phyloP scores from a whole-genome alignment of 2,888 invertebrate genomes.

The Elmis aenea region DNA sequence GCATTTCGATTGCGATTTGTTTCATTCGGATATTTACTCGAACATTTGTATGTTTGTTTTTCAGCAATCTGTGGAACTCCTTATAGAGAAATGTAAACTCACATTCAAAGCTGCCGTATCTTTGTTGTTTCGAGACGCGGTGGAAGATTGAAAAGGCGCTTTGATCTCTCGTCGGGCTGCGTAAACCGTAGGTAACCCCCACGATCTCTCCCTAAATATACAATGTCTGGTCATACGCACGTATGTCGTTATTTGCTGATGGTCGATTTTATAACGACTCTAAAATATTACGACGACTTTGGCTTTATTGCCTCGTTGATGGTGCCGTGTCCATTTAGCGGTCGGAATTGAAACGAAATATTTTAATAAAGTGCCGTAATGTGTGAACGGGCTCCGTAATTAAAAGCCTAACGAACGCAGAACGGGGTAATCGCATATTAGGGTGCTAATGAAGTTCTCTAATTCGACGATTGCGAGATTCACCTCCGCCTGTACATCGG shows the following conservation, averaged over 20 bases:
- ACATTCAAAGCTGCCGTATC: slow-evolving; percentile 25
- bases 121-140: slow-evolving; percentile 26
- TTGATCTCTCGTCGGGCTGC: slow-evolving; percentile 28
- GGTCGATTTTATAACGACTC: slow-evolving; percentile 2
- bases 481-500: slow-evolving; percentile 17
- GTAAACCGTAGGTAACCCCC: slow-evolving; percentile 25
- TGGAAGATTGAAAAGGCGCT: slow-evolving; percentile 31
- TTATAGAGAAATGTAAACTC: slow-evolving; percentile 40
- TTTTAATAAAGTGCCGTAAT: slow-evolving; percentile 38
- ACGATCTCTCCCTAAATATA: slow-evolving; percentile 25
- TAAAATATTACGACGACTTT: slow-evolving; percentile 1
- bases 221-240: slow-evolving; percentile 4
- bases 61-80: slow-evolving; percentile 38
- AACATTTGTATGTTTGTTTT: slow-evolving; percentile 39
- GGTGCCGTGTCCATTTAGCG: slow-evolving; percentile 14
- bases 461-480: slow-evolving; percentile 29
- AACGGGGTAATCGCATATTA: slow-evolving; percentile 34
- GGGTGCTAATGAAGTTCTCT: slow-evolving; percentile 39
- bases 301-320: slow-evolving; percentile 9
- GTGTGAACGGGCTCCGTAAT: slow-evolving; percentile 37
- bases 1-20: slow-evolving; percentile 22
- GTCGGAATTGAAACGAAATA: slow-evolving; percentile 31
- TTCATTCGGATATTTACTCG: slow-evolving; percentile 25
- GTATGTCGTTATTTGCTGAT: slow-evolving; percentile 5
- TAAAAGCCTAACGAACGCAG: slow-evolving; percentile 37